These are phyloP conservation scores for Uloborus plumipes DNA, from an alignment of 2,888 invertebrate genomes.

Conservation along the genomic window DNA sequence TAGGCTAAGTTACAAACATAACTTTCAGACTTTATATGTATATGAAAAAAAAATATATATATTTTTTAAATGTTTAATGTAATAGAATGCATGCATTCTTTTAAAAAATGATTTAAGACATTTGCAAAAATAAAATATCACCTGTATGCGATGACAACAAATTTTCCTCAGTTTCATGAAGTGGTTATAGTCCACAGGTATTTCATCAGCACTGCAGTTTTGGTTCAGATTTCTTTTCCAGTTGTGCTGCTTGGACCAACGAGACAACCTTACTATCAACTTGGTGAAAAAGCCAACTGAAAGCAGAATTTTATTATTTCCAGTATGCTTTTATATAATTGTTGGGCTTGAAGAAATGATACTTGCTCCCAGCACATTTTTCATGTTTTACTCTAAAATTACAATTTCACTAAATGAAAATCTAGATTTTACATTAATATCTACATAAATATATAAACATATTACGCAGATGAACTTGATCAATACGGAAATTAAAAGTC, in stretches of 20 bases:
- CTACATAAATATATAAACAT: too few relatives aligned
- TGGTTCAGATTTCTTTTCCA: conserved; percentile 63
- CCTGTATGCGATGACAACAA: conserved; percentile 57
- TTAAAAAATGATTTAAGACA: not conserved
- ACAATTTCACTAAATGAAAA: too few relatives aligned
- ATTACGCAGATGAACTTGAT: too few relatives aligned
- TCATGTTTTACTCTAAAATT: too few relatives aligned
- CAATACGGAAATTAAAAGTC: too few relatives aligned
- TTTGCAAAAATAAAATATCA: conserved; percentile 5
- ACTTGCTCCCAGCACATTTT: too few relatives aligned
- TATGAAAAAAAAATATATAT: conserved; percentile 9
- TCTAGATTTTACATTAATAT: too few relatives aligned
- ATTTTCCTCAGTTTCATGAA: conserved; percentile 62
- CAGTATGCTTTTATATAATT: too few relatives aligned
- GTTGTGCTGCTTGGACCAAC: conserved; percentile 66
- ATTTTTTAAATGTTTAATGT: not conserved
- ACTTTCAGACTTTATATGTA: too few relatives aligned
- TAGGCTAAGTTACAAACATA: too few relatives aligned
- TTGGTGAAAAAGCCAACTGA: conserved; percentile 64
- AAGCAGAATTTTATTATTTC: not conserved
- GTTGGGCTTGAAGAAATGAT: too few relatives aligned
- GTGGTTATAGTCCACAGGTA: conserved; percentile 67
- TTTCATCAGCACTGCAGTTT: conserved; percentile 41
- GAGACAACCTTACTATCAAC: conserved; percentile 59
- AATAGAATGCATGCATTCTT: not conserved